Evolutionary conservation across 2,113 vertebrate genomes (phyloP), one percentile per base, ranked within the genome.

Genomic region (Podocnemis expansa): DNA sequence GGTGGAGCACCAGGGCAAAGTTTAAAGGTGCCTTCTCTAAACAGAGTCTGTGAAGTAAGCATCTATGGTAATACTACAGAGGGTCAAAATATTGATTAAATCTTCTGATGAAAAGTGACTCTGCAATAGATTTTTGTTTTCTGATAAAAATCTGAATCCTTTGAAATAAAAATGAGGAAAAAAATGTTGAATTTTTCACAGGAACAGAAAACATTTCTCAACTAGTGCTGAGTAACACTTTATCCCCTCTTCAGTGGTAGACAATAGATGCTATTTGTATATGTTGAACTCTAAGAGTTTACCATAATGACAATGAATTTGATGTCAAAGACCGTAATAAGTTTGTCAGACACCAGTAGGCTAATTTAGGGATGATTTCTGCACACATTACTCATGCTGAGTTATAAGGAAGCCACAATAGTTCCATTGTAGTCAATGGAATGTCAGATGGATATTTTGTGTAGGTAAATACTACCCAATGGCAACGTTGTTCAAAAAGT

Each of bases 361-460:
- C 75, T 52, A 93, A 94, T 86, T 91, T 92, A 78, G 13, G 43
- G 21, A 43, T 1, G 24, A 67, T 67, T 67, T 79, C 63, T 63
- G 38, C 85, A 84, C 86, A 4, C 0, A 87, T 96, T 89, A 84
- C 75, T 52, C 67, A 38, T 7, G 5, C 45, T 96, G 89, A 1
- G 38, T 51, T 52, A 31, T 1, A 47, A 73, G 38, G 55, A 51
- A 7, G 92, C 31, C 91, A 93, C 10, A 88, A 21, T 67, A 5
- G 91, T 91, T 70, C 56, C 75, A 93, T 84, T 73, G 34, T 9
- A 73, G 79, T 79, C 95, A 94, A 96, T 91, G 52, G 70, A 81
- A 96, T 94, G 91, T 91, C 95, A 96, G 89, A 91, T 11, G n/a
- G 34, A 41, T 85, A 91, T 93, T 94, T 89, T 34, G 47, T 47